These are phyloP conservation scores for Aegypius monachus DNA, from an alignment of 2,113 vertebrate species.

Conservation along the genomic window DNA sequence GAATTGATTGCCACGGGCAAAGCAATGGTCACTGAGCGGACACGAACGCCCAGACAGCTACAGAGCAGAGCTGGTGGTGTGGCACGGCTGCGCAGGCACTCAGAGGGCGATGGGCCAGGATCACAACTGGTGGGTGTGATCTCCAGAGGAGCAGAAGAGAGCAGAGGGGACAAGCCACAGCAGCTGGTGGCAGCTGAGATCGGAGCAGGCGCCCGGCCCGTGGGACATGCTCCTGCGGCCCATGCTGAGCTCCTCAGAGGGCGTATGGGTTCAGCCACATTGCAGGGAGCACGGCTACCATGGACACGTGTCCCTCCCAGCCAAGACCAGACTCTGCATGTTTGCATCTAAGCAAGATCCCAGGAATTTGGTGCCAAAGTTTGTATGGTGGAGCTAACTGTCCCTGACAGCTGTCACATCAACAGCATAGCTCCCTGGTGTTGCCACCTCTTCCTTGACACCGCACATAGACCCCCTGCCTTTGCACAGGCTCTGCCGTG, in stretches of 20 bases:
- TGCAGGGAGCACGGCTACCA: fast-evolving
- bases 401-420: neutral
- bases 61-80: neutral
- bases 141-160: neutral
- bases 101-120: neutral
- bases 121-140: fast-evolving
- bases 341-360: neutral
- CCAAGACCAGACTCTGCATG: neutral
- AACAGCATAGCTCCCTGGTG: fast-evolving
- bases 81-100: neutral
- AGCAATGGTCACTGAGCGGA: neutral
- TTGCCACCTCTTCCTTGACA: neutral
- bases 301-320: fast-evolving
- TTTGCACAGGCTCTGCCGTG: neutral
- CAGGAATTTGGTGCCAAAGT: neutral
- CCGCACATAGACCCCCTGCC: fast-evolving
- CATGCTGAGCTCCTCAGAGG: neutral
- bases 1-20: neutral
- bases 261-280: fast-evolving
- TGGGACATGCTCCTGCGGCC: neutral
- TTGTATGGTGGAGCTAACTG: neutral
- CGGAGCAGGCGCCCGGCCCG: neutral
- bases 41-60: fast-evolving
- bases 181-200: neutral
- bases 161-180: neutral